A percentile compares a stretch with the other conserved stretches of the same genome.
These are phyloP conservation scores for Pristionchus exspectatus DNA, from an alignment of 2,888 invertebrate genomes.

Conservation along the genomic window DNA sequence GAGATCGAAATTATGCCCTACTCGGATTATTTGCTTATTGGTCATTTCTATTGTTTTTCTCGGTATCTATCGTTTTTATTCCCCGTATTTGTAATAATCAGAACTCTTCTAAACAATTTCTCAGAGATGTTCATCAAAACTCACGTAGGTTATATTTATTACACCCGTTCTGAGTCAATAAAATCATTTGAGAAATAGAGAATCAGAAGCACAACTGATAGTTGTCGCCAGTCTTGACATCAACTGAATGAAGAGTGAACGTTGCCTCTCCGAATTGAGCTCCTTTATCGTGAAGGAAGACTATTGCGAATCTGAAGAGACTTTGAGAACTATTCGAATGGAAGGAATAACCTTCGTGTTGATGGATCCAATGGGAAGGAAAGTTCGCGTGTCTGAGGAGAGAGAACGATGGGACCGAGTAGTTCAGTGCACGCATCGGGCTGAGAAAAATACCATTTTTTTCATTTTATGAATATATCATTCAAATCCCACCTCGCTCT, in stretches of 20 bases:
- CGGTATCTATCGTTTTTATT: no score
- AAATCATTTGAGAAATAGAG: background rate
- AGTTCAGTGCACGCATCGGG: conserved; percentile 66
- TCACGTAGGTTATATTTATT: background rate
- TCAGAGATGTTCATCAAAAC: no score
- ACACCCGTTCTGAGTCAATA: conserved; percentile 14
- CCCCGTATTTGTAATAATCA: no score
- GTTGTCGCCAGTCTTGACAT: conserved; percentile 62
- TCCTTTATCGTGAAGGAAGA: conserved; percentile 74
- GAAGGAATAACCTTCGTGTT: conserved; percentile 27
- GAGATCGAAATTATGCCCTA: background rate
- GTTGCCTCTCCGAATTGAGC: conserved; percentile 66
- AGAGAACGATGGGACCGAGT: conserved; percentile 54
- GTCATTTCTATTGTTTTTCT: background rate
- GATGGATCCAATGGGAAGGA: conserved; percentile 43
- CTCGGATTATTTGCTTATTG: background rate
- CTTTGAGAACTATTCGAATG: background rate
- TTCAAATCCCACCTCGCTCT: conserved; percentile 56
- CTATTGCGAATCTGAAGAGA: conserved; percentile 66
- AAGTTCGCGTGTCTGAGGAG: conserved; percentile 2
- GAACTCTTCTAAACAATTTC: no score
- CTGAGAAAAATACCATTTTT: conserved; percentile 56
- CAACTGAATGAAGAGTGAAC: conserved; percentile 62
- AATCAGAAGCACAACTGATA: conserved; percentile 62
- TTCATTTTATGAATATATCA: background rate